phyloP scores from a whole-genome alignment of 2,888 invertebrate genomes.

The Tenthredo notha region DNA sequence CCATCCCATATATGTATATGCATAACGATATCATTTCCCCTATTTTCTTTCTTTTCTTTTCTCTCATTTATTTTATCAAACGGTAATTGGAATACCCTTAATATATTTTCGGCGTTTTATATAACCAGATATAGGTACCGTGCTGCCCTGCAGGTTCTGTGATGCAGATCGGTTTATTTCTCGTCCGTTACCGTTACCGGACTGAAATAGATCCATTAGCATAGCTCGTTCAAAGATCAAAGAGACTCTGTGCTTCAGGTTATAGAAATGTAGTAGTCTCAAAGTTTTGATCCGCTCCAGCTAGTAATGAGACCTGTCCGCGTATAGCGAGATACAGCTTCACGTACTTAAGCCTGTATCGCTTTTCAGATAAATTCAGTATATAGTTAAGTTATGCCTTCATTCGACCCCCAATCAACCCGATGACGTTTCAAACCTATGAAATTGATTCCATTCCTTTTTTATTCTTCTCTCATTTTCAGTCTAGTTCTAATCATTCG shows the following conservation, averaged over 20 bases:
- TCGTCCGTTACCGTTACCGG: background rate
- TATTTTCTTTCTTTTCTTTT: background rate
- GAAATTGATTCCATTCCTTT: background rate
- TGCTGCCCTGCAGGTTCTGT: background rate
- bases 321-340: background rate
- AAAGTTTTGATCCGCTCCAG: constrained; percentile 20
- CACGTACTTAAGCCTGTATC: constrained; percentile 38
- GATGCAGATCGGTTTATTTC: constrained; percentile 18
- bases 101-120: background rate
- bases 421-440: background rate
- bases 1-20: too few relatives aligned
- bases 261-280: constrained; percentile 37
- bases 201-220: constrained; percentile 51
- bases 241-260: constrained; percentile 23
- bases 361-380: background rate
- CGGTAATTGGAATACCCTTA: background rate
- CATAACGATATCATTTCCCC: background rate
- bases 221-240: constrained; percentile 47
- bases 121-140: background rate
- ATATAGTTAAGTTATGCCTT: background rate
- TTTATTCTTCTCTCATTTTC: background rate
- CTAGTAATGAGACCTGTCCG: constrained; percentile 48
- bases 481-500: too few relatives aligned
- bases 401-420: background rate
- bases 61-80: background rate